A percentile compares a stretch with the other conserved stretches of the same genome.
These are phyloP conservation scores for Andrena fulva DNA, from an alignment of 2,888 invertebrate species.

Conservation along the genomic window DNA sequence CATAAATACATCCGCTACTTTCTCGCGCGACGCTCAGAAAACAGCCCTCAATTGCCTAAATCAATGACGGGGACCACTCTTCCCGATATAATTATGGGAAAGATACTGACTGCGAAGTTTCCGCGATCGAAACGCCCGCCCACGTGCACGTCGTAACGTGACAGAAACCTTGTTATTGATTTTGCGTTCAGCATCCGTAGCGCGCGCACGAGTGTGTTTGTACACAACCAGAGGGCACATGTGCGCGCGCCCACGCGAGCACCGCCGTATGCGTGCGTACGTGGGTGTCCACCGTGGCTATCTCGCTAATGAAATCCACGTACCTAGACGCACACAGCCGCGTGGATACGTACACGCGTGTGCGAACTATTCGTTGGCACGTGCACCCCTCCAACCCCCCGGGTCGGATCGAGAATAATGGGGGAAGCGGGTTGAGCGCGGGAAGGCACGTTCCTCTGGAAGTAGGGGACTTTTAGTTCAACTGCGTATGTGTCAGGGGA, in stretches of 20 bases:
- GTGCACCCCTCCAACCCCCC: conserved; percentile 13
- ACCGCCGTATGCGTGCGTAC: background rate
- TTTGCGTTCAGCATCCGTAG: conserved; percentile 79
- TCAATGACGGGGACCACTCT: no score
- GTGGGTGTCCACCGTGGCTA: background rate
- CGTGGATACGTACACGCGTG: conserved; percentile 12
- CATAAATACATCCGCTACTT: no score
- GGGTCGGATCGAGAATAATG: conserved; percentile 47
- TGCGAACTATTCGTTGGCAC: conserved; percentile 10
- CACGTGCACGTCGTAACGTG: conserved; percentile 71
- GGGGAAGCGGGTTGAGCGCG: conserved; percentile 34
- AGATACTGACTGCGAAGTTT: conserved; percentile 35
- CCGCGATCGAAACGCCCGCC: conserved; percentile 45
- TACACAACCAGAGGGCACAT: conserved; percentile 29
- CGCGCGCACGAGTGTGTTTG: conserved; percentile 55
- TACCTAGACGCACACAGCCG: background rate
- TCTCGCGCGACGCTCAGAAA: no score
- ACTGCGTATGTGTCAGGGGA: background rate
- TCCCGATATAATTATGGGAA: background rate
- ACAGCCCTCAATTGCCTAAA: no score
- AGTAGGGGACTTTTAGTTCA: conserved; percentile 52
- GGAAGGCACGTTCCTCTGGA: conserved; percentile 20
- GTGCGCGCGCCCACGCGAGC: background rate
- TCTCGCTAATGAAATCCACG: background rate
- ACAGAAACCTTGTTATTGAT: conserved; percentile 80